Conservation (phyloP, 2,888 invertebrate genomes). For the Ptycholaimellus sp. region DNA sequence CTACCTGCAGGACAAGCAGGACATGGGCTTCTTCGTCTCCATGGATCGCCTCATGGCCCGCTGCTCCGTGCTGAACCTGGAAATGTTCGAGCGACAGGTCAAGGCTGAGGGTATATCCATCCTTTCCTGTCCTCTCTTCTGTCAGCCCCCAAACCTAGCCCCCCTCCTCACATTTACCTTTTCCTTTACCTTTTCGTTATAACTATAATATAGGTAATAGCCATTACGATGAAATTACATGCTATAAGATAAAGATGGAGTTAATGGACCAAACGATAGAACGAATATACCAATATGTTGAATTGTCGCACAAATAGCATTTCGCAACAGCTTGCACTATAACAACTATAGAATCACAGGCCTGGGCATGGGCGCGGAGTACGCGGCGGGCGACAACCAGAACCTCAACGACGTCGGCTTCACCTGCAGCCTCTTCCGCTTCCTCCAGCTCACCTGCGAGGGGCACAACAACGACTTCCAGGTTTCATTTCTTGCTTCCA, state of each 20-base stretch:
- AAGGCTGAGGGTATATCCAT: conserved; percentile 45
- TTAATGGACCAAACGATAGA: no score
- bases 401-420: conserved; percentile 99
- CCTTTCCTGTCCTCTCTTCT: background rate
- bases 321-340: no score
- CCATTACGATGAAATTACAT: no score
- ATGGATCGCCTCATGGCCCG: conserved; percentile 93
- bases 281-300: no score
- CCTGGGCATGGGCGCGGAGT: conserved; percentile 54
- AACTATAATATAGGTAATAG: no score
- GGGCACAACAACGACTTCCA: conserved; percentile 52
- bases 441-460: conserved; percentile 95
- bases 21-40: conserved; percentile 97
- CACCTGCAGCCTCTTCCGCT: conserved; percentile 87
- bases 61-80: conserved; percentile 59
- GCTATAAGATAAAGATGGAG: no score
- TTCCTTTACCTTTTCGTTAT: no score
- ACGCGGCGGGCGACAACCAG: conserved; percentile 74
- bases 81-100: conserved; percentile 94
- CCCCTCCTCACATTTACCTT: no score
- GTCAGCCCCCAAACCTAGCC: no score
- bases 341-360: no score
- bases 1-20: conserved; percentile 93
- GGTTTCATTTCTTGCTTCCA: background rate
- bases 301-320: no score